Percentiles rank a stretch among this genome's conserved stretches.
Evolutionary conservation across 92 coral and sea anemone species (phyloP).

Genomic region (Ricordea florida): DNA sequence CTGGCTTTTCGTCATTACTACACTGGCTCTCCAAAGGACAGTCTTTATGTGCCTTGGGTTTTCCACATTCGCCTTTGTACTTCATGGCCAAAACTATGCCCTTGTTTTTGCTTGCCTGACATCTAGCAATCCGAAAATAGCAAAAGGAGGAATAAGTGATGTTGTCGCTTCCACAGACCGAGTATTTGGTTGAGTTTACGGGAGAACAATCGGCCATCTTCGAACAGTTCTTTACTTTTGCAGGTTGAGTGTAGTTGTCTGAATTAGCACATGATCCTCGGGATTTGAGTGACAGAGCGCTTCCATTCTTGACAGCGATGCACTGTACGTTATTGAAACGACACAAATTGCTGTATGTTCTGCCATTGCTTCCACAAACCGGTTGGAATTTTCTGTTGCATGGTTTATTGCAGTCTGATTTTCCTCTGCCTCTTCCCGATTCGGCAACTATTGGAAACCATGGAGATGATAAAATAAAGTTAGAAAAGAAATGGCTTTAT

Average conservation of each 20-base stretch:
- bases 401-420: conserved; percentile 9
- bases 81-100: conserved; percentile 23
- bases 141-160: conserved; percentile 79
- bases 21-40: conserved; percentile 76
- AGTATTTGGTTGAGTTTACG: conserved; percentile 48
- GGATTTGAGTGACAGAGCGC: conserved; percentile 16
- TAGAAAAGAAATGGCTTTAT: too few relatives aligned
- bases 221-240: conserved; percentile 40
- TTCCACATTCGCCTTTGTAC: conserved; percentile 80
- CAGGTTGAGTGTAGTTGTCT: background rate
- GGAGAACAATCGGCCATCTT: conserved; percentile 36
- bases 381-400: conserved; percentile 20
- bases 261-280: conserved; percentile 63
- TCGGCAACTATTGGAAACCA: conserved; percentile 1
- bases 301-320: conserved; percentile 41
- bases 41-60: conserved; percentile 56
- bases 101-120: conserved; percentile 66
- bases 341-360: conserved; percentile 69
- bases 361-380: conserved; percentile 74
- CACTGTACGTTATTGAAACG: conserved; percentile 67
- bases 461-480: background rate
- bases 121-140: conserved; percentile 78
- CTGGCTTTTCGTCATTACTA: conserved; percentile 47
- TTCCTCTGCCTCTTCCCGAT: conserved; percentile 23
- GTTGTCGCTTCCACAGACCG: conserved; percentile 88